Base-by-base conservation (phyloP, 1,140 invertebrate species). In the Drosophila ogumai region DNA sequence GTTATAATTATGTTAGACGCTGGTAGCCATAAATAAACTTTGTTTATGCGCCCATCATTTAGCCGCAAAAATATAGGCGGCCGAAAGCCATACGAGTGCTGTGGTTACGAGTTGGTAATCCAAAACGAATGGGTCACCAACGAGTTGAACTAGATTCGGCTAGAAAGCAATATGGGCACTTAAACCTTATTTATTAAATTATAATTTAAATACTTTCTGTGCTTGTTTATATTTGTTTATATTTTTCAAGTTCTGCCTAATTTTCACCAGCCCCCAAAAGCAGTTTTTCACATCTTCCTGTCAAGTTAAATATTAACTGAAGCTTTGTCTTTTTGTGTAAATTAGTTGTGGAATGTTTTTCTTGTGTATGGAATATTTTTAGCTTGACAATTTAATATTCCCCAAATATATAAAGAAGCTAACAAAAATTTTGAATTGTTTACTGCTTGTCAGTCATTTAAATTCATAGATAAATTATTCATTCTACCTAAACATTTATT, bases 1-100 rank as follows among this genome's bases (percentile, higher is more conserved):
- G 85, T 90, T 84, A 75, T 90, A 90, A 87, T 88, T 90, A 88
- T 80, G 69, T 73, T 72, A 72, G 75, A 47, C 78, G 60, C 58
- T 54, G 44, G 57, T 43, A 57, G 75, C 76, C 77, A 71, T 78
- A 76, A 80, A 80, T 68, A 80, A 82, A 57, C 47, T 17, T 46
- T 58, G 54, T 64, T 64, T 75, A 65, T 49, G 68, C 10, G 25
- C 66, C 10, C 43, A 25, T 15, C 17, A 55, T 66, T 54, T 32
- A 56, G 56, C 75, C 59, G 56, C 74, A 65, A 43, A 49, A 28
- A 10, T 17, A 55, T 65, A 76, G 57, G 43, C 46, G n/a, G 38
- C 57, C 36, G 28, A 54, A 79, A 87, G 54, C 84, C 84, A 44
- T 88, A 87, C 38, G 43, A 87, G 61, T 81, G 84, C 58, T 73